phyloP scores from a whole-genome alignment of 2,797 vertebrate genomes.

The Paedocypris micromegethes region DNA sequence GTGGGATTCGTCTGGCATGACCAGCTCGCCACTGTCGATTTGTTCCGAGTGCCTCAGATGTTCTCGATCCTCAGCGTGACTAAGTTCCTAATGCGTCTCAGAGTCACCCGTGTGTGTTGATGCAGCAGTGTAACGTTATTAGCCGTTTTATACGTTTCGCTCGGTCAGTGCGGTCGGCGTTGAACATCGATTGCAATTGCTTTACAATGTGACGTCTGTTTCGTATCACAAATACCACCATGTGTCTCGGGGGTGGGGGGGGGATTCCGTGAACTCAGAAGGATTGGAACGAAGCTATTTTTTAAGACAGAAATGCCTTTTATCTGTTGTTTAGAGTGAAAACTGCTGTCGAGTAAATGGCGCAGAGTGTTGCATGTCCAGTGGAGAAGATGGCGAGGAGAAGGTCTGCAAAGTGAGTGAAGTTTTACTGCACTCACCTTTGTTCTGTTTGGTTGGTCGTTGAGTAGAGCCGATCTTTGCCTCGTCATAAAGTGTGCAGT shows the following conservation, averaged over 20 bases:
- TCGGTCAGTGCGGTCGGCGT: no score
- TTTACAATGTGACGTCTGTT: no score
- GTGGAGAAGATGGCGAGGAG: background rate
- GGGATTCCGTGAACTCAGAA: no score
- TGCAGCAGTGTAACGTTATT: no score
- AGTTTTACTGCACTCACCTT: background rate
- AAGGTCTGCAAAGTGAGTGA: slow-evolving; percentile 18
- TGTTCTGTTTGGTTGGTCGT: background rate
- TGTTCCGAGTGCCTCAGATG: background rate
- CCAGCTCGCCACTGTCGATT: background rate
- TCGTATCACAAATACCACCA: no score
- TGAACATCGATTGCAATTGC: no score
- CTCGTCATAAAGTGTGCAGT: no score
- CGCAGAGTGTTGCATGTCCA: background rate
- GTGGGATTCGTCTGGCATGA: background rate
- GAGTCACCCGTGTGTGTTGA: background rate
- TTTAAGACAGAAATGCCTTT: background rate
- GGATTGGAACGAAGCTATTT: no score
- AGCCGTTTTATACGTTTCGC: no score
- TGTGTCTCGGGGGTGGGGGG: no score
- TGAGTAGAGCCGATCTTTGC: background rate
- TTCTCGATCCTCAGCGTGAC: background rate
- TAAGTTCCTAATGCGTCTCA: slow-evolving; percentile 1
- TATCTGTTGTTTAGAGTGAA: slow-evolving; percentile 19
- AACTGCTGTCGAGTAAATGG: slow-evolving; percentile 40